Evolutionary conservation across 2,113 vertebrate genomes (phyloP), one percentile per base, ranked within the genome.

Genomic region (Corapipo altera): DNA sequence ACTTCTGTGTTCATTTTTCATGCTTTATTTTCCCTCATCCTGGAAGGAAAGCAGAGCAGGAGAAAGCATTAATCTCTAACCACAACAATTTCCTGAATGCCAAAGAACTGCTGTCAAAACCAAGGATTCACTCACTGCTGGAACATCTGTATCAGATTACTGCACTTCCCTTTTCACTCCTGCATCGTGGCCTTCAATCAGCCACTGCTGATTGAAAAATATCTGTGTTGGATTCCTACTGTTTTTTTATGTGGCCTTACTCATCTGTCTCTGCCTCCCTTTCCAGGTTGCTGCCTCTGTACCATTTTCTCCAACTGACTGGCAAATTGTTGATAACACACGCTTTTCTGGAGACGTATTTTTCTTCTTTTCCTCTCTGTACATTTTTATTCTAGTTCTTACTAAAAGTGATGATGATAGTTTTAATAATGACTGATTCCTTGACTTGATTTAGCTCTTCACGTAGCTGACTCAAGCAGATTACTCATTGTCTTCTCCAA

Each of bases 21-120:
- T 82, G 77, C 46, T 95, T 82, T 87, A 27, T 91, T 95, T 91
- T 83, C 75, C 85, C 57, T 74, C 59, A 4, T 81, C 69, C 88
- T 90, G 51, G 85, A 94, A 90, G 81, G 48, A 80, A 71, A 96
- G 59, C 18, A 14, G 55, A 86, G 92, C 57, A 94, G 88, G 44
- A 74, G 85, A 93, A 89, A 65, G 37, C 52, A 93, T 83, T 75
- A 90, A 35, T 95, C 62, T 94, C 72, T 74, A 91, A 96, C 94
- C 92, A 87, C 92, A 96, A 61, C 5, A 70, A 95, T 95, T 95
- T 97, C 95, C 95, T 92, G 95, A 90, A 93, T 94, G 65, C 95
- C 90, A 88, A 73, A 93, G 82, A 57, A 30, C 88, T 92, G 72
- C 83, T 94, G 88, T 96, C 93, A 93, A 94, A 93, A 64, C 65